Evolutionary conservation across 2,797 vertebrate genomes (phyloP).

Genomic region (Varecia variegata): DNA sequence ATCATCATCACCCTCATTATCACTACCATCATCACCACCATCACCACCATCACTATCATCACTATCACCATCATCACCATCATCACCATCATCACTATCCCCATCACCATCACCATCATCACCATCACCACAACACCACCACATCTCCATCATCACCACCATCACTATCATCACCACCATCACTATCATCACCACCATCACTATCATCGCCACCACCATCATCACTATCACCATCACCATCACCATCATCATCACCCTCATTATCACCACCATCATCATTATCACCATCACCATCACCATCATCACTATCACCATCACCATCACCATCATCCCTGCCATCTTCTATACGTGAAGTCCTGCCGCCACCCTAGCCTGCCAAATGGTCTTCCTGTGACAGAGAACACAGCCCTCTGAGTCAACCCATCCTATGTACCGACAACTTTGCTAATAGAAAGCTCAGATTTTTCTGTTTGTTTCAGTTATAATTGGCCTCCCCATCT

Average conservation of each 20-base stretch:
- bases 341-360: background rate
- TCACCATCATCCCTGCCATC: accelerated
- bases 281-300: accelerated
- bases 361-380: background rate
- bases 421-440: background rate
- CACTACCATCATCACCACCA: accelerated
- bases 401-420: background rate
- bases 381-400: background rate
- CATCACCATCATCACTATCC: accelerated
- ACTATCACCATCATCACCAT: accelerated
- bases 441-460: background rate
- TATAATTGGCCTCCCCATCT: background rate
- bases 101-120: accelerated
- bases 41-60: accelerated
- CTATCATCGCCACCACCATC: accelerated
- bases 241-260: accelerated
- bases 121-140: no score
- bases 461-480: background rate
- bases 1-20: accelerated
- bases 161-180: accelerated
- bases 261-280: accelerated
- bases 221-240: accelerated
- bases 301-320: accelerated
- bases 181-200: accelerated
- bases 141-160: accelerated